Conservation (phyloP, 2,113 vertebrate genomes). For the Onychostoma macrolepis region DNA sequence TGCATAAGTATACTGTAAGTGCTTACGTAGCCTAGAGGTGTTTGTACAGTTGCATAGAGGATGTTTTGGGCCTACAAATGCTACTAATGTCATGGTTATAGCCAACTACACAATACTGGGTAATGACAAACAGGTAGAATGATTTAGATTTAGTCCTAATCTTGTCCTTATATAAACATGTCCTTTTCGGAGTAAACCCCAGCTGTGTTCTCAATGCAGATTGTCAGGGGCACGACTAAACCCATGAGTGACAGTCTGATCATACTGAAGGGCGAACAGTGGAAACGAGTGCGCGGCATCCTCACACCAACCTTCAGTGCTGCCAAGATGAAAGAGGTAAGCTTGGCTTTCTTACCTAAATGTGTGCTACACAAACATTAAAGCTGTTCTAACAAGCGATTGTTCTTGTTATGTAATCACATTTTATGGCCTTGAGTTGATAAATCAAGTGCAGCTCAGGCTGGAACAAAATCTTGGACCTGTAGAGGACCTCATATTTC, state of each 20-base stretch:
- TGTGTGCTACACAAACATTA: background rate
- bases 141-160: background rate
- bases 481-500: background rate
- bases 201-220: slow-evolving; percentile 15
- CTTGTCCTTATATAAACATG: background rate
- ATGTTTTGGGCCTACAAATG: too few relatives aligned
- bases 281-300: slow-evolving; percentile 84
- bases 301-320: slow-evolving; percentile 86
- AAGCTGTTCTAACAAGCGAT: slow-evolving; percentile 5
- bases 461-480: slow-evolving; percentile 19
- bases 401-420: slow-evolving; percentile 14
- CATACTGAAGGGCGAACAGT: slow-evolving; percentile 82
- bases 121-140: background rate
- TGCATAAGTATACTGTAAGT: too few relatives aligned
- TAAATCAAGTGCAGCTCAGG: slow-evolving; percentile 15
- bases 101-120: background rate
- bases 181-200: background rate
- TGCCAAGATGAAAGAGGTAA: slow-evolving; percentile 86
- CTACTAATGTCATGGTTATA: too few relatives aligned
- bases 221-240: slow-evolving; percentile 72
- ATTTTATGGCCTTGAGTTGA: slow-evolving; percentile 40
- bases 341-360: slow-evolving; percentile 27
- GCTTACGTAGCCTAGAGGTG: too few relatives aligned
- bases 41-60: too few relatives aligned
- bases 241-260: slow-evolving; percentile 86